Evolutionary conservation across 2,113 vertebrate genomes (phyloP).

Genomic region (Osmerus eperlanus): DNA sequence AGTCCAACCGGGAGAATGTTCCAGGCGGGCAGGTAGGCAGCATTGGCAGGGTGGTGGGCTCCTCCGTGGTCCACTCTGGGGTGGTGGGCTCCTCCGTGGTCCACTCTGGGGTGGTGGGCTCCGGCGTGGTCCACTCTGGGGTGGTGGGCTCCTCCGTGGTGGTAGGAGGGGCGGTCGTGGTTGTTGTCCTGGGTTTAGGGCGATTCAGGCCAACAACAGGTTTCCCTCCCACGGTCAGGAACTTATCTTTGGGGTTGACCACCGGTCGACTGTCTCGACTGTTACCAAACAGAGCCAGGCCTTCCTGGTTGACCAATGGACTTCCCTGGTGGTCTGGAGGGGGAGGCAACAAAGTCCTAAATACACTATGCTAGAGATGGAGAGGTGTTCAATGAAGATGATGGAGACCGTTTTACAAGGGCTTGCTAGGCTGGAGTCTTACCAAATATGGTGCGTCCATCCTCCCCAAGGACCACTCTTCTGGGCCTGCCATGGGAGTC

Average conservation of each 20-base stretch:
- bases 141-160: constrained; percentile 47
- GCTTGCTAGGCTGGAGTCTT: constrained; percentile 40
- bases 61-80: constrained; percentile 63
- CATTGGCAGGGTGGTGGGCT: constrained; percentile 63
- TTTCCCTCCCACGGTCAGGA: constrained; percentile 91
- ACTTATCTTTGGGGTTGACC: constrained; percentile 88
- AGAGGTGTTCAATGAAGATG: neutral
- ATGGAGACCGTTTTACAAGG: no score
- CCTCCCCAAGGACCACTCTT: constrained; percentile 89
- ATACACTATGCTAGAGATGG: neutral
- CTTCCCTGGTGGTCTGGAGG: constrained; percentile 85
- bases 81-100: constrained; percentile 32
- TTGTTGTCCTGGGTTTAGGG: constrained; percentile 73
- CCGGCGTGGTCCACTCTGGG: constrained; percentile 29
- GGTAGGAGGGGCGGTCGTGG: constrained; percentile 57
- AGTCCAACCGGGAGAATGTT: constrained; percentile 77
- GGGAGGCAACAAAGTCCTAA: neutral
- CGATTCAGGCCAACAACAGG: constrained; percentile 87
- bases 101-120: constrained; percentile 50
- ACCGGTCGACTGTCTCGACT: constrained; percentile 87
- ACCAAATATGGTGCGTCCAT: constrained; percentile 94
- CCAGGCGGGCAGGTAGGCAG: constrained; percentile 86
- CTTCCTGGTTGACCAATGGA: constrained; percentile 88
- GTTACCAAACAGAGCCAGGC: constrained; percentile 90
- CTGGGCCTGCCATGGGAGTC: constrained; percentile 91